A percentile compares a stretch with the other conserved stretches of the same genome.
Evolutionary conservation across 2,113 vertebrate genomes (phyloP).

Genomic region (Psittacara wagleri): DNA sequence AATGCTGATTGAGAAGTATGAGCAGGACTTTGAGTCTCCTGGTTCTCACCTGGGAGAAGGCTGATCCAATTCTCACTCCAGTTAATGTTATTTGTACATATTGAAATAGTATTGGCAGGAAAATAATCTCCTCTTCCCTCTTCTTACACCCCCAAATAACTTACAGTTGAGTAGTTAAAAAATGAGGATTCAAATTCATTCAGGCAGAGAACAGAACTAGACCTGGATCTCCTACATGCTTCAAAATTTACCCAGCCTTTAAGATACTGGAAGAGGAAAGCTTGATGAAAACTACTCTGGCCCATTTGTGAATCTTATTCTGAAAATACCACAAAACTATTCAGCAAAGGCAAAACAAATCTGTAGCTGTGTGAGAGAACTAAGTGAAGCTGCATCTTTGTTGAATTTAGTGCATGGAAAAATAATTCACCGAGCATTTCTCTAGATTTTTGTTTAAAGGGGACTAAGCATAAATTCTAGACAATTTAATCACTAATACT

Average conservation of each 20-base stretch:
- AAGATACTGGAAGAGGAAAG: background rate
- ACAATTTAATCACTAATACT: background rate
- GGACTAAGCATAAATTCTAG: background rate
- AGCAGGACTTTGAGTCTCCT: background rate
- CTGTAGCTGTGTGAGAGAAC: background rate
- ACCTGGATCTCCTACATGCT: background rate
- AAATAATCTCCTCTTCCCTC: background rate
- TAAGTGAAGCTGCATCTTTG: background rate
- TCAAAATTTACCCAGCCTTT: background rate
- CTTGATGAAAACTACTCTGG: background rate
- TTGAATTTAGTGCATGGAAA: background rate
- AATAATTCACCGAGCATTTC: background rate
- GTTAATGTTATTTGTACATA: constrained; percentile 17
- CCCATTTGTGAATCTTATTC: background rate
- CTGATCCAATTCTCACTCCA: constrained; percentile 4
- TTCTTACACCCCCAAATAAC: background rate
- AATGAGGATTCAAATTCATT: background rate
- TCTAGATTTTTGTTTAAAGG: background rate
- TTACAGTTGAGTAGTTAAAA: background rate
- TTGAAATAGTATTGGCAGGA: background rate
- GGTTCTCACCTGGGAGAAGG: background rate
- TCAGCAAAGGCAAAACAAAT: background rate
- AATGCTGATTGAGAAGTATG: background rate
- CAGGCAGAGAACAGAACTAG: background rate
- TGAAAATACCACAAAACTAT: background rate